phyloP scores from a whole-genome alignment of 2,888 invertebrate species.

The Ectemnius cavifrons region DNA sequence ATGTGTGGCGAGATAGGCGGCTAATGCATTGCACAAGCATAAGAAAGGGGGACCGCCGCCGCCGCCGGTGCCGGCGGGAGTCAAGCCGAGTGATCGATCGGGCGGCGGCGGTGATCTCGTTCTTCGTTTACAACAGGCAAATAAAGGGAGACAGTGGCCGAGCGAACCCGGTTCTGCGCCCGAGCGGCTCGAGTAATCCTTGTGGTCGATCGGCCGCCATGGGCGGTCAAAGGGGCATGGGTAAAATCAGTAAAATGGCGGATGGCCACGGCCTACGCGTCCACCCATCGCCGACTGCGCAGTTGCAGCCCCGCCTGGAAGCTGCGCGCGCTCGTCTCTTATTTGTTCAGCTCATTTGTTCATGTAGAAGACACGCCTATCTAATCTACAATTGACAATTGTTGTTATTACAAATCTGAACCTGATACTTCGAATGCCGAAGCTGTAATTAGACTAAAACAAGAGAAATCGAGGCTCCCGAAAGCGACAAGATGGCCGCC shows the following conservation, averaged over 20 bases:
- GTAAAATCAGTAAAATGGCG: slow-evolving; percentile 54
- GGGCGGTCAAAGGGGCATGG: slow-evolving; percentile 42
- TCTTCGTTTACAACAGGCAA: no score
- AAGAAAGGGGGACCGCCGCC: slow-evolving; percentile 5
- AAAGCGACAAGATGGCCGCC: no score
- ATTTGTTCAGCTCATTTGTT: neutral
- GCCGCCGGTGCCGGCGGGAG: neutral
- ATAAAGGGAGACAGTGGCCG: neutral
- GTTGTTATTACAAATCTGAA: no score
- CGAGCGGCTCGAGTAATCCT: slow-evolving; percentile 35
- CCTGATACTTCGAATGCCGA: no score
- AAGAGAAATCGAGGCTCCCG: no score
- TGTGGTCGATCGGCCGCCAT: slow-evolving; percentile 47
- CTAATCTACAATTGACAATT: slow-evolving; percentile 17
- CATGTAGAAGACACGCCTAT: slow-evolving; percentile 7
- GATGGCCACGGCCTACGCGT: slow-evolving; percentile 21
- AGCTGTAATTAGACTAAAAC: no score
- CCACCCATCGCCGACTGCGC: slow-evolving; percentile 48
- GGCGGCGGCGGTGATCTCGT: neutral
- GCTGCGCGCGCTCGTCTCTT: slow-evolving; percentile 49
- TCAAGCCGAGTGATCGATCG: slow-evolving; percentile 53
- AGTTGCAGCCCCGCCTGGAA: slow-evolving; percentile 45
- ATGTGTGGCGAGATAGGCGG: neutral
- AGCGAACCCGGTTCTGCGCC: slow-evolving; percentile 48
- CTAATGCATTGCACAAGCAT: neutral